phyloP scores from a whole-genome alignment of 2,888 invertebrate species.

The Sympetrum striolatum region DNA sequence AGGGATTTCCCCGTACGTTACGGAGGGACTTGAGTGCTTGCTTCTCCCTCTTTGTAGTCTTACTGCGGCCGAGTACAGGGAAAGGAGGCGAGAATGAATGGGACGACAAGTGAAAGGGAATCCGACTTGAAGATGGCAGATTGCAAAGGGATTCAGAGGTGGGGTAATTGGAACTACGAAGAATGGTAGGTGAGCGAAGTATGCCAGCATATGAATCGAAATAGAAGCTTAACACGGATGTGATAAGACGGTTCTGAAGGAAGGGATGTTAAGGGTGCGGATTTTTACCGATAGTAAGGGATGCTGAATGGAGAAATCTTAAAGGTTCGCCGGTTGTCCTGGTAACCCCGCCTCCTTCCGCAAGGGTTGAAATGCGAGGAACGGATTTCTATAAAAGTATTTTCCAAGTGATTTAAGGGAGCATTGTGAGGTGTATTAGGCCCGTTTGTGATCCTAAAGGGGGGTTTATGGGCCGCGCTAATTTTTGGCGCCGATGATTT shows the following conservation, averaged over 20 bases:
- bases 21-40: neutral
- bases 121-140: neutral
- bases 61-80: neutral
- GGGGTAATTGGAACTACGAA: neutral
- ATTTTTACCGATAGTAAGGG: neutral
- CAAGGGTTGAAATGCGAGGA: neutral
- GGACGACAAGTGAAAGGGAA: conserved; percentile 11
- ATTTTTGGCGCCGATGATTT: neutral
- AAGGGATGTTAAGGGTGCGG: neutral
- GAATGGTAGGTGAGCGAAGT: neutral
- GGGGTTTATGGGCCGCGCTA: neutral
- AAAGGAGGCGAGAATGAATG: conserved; percentile 15
- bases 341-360: neutral
- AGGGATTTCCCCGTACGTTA: neutral
- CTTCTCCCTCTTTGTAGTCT: neutral
- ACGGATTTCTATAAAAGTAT: neutral
- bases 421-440: neutral
- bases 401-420: neutral
- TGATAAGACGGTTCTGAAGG: neutral
- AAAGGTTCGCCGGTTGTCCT: neutral
- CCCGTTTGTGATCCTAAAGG: neutral
- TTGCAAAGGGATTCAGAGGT: neutral
- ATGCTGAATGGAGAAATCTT: neutral
- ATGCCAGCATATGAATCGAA: neutral
- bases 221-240: neutral